Evolutionary conservation across 1,140 invertebrate genomes (phyloP).

Genomic region (Philotrypesis tridentata): DNA sequence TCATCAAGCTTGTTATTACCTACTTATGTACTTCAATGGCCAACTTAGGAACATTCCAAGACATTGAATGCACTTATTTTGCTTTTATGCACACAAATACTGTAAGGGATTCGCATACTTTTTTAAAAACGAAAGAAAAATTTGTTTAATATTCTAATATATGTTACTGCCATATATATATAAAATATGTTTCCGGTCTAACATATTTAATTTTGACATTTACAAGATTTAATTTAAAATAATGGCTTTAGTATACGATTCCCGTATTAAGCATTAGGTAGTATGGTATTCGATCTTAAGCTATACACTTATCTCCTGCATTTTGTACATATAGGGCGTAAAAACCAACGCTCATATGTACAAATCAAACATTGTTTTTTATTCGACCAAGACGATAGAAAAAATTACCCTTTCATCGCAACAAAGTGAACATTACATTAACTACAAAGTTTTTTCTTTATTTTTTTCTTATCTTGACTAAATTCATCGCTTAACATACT

Average conservation of each 20-base stretch:
- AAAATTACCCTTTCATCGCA: neutral
- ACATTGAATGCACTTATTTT: neutral
- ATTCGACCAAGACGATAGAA: neutral
- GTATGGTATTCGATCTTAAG: neutral
- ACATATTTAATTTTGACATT: neutral
- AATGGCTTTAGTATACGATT: neutral
- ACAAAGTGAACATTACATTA: neutral
- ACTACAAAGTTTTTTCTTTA: neutral
- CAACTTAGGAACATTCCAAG: conserved; percentile 14
- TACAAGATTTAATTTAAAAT: neutral
- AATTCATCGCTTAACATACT: neutral
- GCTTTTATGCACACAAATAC: neutral
- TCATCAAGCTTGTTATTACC: conserved; percentile 2
- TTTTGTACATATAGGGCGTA: conserved; percentile 19
- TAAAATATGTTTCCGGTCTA: no score
- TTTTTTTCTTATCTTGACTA: neutral
- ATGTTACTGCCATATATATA: no score
- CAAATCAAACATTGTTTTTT: neutral
- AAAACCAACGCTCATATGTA: conserved; percentile 16
- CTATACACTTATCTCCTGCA: neutral
- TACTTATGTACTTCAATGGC: conserved; percentile 23
- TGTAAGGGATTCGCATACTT: neutral
- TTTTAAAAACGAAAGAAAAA: neutral
- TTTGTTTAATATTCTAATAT: no score
- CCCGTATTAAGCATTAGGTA: neutral